phyloP scores from a whole-genome alignment of 2,888 invertebrate genomes.

The Epistrophe eligans region DNA sequence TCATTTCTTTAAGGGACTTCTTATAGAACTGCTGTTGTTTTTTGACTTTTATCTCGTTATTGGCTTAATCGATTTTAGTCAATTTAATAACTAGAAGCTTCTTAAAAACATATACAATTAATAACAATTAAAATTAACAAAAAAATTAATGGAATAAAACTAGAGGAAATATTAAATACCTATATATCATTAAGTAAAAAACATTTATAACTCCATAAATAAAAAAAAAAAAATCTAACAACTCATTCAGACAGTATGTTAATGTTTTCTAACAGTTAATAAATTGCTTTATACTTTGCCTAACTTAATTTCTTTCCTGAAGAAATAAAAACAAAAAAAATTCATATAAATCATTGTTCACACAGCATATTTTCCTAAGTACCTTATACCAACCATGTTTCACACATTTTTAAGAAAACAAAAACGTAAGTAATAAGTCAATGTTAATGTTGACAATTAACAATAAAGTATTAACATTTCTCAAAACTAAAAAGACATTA shows the following conservation, averaged over 20 bases:
- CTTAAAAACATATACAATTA: too few relatives aligned
- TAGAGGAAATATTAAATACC: background rate
- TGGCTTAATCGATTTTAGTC: too few relatives aligned
- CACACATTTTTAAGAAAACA: background rate
- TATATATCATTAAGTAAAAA: background rate
- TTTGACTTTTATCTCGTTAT: too few relatives aligned
- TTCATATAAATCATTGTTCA: slow-evolving; percentile 1
- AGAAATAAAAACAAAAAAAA: background rate
- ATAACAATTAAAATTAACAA: too few relatives aligned
- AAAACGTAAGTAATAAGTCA: slow-evolving; percentile 14
- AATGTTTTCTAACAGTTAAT: background rate
- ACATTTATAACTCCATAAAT: background rate
- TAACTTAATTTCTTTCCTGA: background rate
- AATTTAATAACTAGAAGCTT: too few relatives aligned
- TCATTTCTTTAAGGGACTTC: too few relatives aligned
- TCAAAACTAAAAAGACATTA: slow-evolving; percentile 32
- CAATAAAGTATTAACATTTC: slow-evolving; percentile 15
- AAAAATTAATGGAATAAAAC: background rate
- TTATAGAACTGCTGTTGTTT: too few relatives aligned
- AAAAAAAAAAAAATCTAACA: background rate
- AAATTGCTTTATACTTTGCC: slow-evolving; percentile 9
- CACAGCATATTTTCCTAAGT: slow-evolving; percentile 20
- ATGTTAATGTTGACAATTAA: slow-evolving; percentile 23
- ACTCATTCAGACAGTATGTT: background rate
- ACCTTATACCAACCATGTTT: background rate